Conservation (phyloP, 1,140 invertebrate genomes). For the Phenacoccus solenopsis region DNA sequence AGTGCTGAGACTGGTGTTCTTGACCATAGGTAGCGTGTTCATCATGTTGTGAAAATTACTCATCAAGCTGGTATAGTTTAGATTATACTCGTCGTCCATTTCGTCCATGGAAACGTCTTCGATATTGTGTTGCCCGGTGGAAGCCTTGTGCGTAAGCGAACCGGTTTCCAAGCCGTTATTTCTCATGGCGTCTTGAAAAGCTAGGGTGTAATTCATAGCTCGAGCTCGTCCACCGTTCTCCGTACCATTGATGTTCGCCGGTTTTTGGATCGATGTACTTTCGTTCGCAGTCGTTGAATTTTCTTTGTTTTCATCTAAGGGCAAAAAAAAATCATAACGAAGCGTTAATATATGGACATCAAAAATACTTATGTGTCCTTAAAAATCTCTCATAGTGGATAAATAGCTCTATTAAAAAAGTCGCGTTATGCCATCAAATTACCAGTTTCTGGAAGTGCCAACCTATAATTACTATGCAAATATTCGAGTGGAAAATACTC, state of each 20-base stretch:
- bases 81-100: neutral
- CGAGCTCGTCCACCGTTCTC: constrained; percentile 5
- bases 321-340: no score
- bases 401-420: no score
- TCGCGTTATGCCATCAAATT: no score
- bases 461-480: no score
- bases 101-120: constrained; percentile 10
- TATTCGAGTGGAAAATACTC: no score
- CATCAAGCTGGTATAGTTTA: neutral
- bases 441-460: no score
- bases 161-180: neutral
- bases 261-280: neutral
- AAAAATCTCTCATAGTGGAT: no score
- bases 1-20: constrained; percentile 29
- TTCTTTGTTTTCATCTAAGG: no score
- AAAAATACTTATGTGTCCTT: no score
- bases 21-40: constrained; percentile 26
- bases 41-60: constrained; percentile 21
- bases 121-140: neutral
- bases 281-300: neutral
- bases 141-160: neutral
- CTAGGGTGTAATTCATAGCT: neutral
- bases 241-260: neutral
- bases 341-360: no score
- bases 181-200: neutral